Base-by-base conservation (phyloP, 2,888 invertebrate genomes). In the Ceriagrion tenellum region DNA sequence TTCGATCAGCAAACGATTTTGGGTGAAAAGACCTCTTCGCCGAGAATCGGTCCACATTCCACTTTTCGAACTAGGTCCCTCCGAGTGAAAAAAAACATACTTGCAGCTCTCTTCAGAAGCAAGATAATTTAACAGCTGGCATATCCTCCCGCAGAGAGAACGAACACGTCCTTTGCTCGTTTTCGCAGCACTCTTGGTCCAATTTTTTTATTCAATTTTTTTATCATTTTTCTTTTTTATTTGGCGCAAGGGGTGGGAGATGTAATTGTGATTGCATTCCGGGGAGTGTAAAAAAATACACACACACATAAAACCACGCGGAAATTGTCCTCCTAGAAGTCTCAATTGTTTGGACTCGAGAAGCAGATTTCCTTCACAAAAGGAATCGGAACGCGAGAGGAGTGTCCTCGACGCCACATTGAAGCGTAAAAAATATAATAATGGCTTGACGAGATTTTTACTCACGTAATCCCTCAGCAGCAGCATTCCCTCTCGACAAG, bases 241-340 rank as follows among this genome's bases (percentile, higher is more conserved):
- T 69, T 69, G 69, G 23, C 23, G 4, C 69, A 8, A 26, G 26
- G 69, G 20, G 59, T 20, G 59, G 13, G 35, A 16, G 35, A 35
- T 35, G 35, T 81, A 81, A 35, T 81, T 35, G 81, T 35, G 81
- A 35, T 69, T 35, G 81, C 35, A 81, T 81, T 81, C 30, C 16
- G 35, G 81, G 81, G 35, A 81, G 35, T 81, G 81, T 35, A 81
- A 81, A 81, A 35, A 47, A 47, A 47, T 47, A 47, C 47, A 47
- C 81, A 35, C 81, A 81, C 4, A 35, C 81, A 81, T 13, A 69
- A 12, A 69, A 12, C 59, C 18, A 69, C 69, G 0, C 30, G 81
- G 81, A 81, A 81, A 81, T 81, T 35, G 81, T 81, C 35, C 81
- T 81, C 35, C 81, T 81, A 81, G 81, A 81, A 81, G 81, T 81